Evolutionary conservation across 2,888 invertebrate genomes (phyloP).

Genomic region (Malachius bipustulatus): DNA sequence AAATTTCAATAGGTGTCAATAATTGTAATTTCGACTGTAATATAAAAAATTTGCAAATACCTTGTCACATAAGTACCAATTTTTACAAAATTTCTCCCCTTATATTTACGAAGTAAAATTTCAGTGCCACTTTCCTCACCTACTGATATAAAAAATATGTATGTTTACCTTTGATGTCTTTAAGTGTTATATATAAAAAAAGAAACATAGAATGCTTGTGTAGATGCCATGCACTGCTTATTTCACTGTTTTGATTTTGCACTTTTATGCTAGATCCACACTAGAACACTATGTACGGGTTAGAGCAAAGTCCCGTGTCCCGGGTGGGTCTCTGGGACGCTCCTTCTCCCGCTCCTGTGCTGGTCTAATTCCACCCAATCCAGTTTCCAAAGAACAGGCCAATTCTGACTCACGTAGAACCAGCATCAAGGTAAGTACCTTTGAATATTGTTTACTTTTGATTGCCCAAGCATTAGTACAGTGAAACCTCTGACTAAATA

Average conservation of each 20-base stretch:
- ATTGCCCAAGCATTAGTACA: too few relatives aligned
- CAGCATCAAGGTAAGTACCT: slow-evolving; percentile 44
- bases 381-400: slow-evolving; percentile 36
- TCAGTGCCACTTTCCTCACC: slow-evolving; percentile 13
- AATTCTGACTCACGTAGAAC: slow-evolving; percentile 43
- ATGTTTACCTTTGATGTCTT: too few relatives aligned
- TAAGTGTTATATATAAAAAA: too few relatives aligned
- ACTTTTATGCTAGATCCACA: slow-evolving; percentile 37
- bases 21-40: too few relatives aligned
- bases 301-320: slow-evolving; percentile 51
- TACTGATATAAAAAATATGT: too few relatives aligned
- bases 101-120: slow-evolving; percentile 10
- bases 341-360: slow-evolving; percentile 54
- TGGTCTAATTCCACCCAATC: slow-evolving; percentile 38
- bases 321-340: slow-evolving; percentile 52
- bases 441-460: not conserved
- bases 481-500: not conserved
- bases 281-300: slow-evolving; percentile 43
- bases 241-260: slow-evolving; percentile 32
- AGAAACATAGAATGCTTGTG: slow-evolving; percentile 36
- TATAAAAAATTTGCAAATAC: too few relatives aligned
- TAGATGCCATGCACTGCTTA: slow-evolving; percentile 29
- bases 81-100: slow-evolving; percentile 1
- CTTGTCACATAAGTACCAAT: too few relatives aligned
- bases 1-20: too few relatives aligned